Percentiles rank a stretch among this genome's conserved stretches.
phyloP scores from a whole-genome alignment of 2,797 vertebrate species.

The Petrocephalus sullivani region DNA sequence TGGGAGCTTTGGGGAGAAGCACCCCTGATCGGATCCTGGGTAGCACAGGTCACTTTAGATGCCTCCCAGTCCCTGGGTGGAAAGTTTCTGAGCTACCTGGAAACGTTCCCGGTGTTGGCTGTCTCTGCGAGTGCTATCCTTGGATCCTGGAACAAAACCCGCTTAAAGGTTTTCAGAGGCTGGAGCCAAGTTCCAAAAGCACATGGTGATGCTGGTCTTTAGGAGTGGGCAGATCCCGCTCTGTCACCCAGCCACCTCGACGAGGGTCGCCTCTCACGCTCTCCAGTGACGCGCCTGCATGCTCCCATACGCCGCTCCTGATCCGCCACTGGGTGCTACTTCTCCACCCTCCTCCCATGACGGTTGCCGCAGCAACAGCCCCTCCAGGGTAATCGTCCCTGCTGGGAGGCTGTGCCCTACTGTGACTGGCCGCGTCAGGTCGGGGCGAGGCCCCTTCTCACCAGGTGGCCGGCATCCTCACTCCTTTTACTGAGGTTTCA shows the following conservation, averaged over 20 bases:
- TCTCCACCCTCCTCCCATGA: background rate
- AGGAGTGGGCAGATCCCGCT: background rate
- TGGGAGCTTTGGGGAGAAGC: background rate
- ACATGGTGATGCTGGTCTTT: slow-evolving; percentile 17
- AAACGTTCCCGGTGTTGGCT: slow-evolving; percentile 30
- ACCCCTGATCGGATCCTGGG: slow-evolving; percentile 39
- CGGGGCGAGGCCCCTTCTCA: background rate
- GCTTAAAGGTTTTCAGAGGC: background rate
- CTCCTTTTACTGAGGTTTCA: background rate
- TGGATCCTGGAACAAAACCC: slow-evolving; percentile 23
- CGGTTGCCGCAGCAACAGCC: slow-evolving; percentile 37
- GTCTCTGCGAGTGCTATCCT: background rate
- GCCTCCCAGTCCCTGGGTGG: slow-evolving; percentile 46
- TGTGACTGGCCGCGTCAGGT: background rate
- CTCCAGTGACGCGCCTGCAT: background rate
- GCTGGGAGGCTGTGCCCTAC: slow-evolving; percentile 35
- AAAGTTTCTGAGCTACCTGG: slow-evolving; percentile 49
- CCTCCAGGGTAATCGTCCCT: slow-evolving; percentile 38
- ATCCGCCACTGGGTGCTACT: background rate
- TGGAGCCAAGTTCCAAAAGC: background rate
- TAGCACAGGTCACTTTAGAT: slow-evolving; percentile 39
- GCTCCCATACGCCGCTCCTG: background rate
- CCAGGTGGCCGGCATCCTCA: background rate
- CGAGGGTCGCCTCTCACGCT: background rate
- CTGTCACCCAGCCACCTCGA: background rate